Evolutionary conservation across 2,797 vertebrate genomes (phyloP).

Genomic region (Aldrovandia affinis): DNA sequence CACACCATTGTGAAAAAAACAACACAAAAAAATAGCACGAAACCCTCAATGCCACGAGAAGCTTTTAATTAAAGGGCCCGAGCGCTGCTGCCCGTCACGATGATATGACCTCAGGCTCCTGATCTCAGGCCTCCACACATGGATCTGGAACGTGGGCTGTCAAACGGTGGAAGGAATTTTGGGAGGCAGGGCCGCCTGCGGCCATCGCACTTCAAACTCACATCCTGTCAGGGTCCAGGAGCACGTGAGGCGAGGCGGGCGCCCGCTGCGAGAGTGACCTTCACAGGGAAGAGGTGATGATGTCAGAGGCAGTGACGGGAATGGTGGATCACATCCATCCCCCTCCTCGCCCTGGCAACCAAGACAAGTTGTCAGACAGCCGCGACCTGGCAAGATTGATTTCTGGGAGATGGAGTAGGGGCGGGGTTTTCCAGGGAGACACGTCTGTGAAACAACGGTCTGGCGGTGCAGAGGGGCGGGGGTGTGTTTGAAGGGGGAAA

Average conservation of each 20-base stretch:
- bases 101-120: constrained; percentile 47
- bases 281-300: constrained; percentile 38
- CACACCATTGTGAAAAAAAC: not conserved
- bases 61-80: constrained; percentile 29
- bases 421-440: no score
- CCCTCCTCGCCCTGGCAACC: not conserved
- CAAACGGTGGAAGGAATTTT: constrained; percentile 53
- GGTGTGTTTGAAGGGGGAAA: no score
- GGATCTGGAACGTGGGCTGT: constrained; percentile 55
- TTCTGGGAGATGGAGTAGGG: no score
- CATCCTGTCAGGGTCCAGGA: constrained; percentile 45
- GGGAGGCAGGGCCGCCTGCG: constrained; percentile 49
- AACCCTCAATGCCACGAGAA: constrained; percentile 30
- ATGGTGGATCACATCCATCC: not conserved
- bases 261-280: constrained; percentile 54
- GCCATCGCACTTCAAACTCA: constrained; percentile 61
- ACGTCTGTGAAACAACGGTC: no score
- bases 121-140: constrained; percentile 46
- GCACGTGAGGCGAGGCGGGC: not conserved
- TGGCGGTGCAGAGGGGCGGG: no score
- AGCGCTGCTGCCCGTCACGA: constrained; percentile 44
- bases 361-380: no score
- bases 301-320: constrained; percentile 39
- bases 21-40: not conserved
- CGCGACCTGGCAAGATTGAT: no score